Percentiles rank a stretch among this genome's conserved stretches.
phyloP scores from a whole-genome alignment of 2,113 vertebrate genomes.

The Gymnobelideus leadbeateri region DNA sequence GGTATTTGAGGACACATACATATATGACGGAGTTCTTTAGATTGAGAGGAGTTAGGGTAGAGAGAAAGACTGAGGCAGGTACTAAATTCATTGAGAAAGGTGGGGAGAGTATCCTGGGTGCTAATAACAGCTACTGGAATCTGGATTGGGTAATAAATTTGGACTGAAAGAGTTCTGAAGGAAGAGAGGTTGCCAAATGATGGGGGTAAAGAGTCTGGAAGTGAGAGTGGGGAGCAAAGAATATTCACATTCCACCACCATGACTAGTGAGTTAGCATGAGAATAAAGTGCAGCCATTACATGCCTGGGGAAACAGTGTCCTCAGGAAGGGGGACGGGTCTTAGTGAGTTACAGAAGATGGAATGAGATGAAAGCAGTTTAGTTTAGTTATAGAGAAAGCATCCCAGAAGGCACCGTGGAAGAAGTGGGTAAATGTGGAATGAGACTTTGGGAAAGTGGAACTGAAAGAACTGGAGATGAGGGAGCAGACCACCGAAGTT shows the following conservation, averaged over 20 bases:
- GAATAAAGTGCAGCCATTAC: neutral
- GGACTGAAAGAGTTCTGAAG: constrained; percentile 61
- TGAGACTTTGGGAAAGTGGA: neutral
- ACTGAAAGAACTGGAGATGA: neutral
- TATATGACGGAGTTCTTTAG: constrained; percentile 52
- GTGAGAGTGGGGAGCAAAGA: neutral
- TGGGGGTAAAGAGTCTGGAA: neutral
- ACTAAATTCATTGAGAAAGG: constrained; percentile 25
- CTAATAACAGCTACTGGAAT: neutral
- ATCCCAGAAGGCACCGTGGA: neutral
- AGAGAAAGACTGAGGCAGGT: constrained; percentile 56
- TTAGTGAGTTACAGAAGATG: neutral
- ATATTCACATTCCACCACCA: neutral
- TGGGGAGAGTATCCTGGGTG: constrained; percentile 5
- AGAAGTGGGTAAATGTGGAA: neutral
- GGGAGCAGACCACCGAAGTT: neutral
- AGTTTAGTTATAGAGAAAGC: neutral
- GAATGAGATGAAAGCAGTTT: neutral
- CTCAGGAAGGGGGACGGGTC: too few relatives aligned
- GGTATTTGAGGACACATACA: constrained; percentile 36
- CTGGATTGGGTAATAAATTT: constrained; percentile 12
- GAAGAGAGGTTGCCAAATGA: constrained; percentile 5
- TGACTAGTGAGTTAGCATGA: neutral
- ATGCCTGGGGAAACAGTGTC: neutral
- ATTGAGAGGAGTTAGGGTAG: constrained; percentile 5